Base-by-base conservation (phyloP, 2,113 vertebrate species). In the Cololabis saira region DNA sequence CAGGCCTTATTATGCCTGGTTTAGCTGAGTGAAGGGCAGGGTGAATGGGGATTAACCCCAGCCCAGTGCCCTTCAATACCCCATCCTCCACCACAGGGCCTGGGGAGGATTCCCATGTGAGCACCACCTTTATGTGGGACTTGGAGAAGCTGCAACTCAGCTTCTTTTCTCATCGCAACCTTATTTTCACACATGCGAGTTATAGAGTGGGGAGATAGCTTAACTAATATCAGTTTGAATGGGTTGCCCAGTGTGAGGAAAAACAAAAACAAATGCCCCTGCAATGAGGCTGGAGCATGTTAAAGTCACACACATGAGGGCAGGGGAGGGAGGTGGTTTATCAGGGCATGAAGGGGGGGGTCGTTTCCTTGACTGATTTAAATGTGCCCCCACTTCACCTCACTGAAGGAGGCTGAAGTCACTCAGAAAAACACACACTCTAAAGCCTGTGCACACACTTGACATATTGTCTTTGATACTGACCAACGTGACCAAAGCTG, bases 21-120 rank as follows among this genome's bases (percentile, higher is more conserved):
- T 75, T 0, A 57, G 78, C 30, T 72, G 72, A 89, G 83, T 84
- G 90, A 90, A 90, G 89, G 87, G 90, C 41, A 1, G 86, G 77
- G 60, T 93, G 90, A 94, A 93, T 90, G 80, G 74, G 89, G 90
- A 94, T 93, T 94, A 93, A 93, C 87, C 90, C 82, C 80, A 87
- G 54, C 82, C 87, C 85, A 93, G 83, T 90, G 90, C 76, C 80
- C 88, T 79, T 92, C 87, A 92, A 94, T 92, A 61, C 74, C 51
- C 68, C 60, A 66, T 47, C 41, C 53, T 67, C 55, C 67, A 80
- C 49, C 7, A n/a, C 80, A 62, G 67, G 71, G 82, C 66, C 75
- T 64, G 42, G 51, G 64, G 56, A 85, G 68, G 60, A 64, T 86
- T 92, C 87, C 80, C 86, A 92, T 91, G 87, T 88, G 87, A 79